These are phyloP conservation scores for Endomychus coccineus DNA, from an alignment of 2,888 invertebrate genomes.

Conservation along the genomic window DNA sequence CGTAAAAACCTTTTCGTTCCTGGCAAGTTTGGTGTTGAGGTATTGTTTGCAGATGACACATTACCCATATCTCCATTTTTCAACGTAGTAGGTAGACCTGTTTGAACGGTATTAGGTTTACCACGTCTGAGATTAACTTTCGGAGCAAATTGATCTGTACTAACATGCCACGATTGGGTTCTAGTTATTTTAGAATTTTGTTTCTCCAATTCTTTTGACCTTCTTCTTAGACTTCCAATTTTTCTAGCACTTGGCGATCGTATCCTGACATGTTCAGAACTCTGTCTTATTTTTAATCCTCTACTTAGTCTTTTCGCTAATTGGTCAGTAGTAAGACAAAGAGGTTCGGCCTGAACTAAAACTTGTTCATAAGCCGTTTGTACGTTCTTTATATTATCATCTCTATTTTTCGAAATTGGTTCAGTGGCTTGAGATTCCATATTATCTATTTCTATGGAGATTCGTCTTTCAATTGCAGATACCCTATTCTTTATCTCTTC, in stretches of 20 bases:
- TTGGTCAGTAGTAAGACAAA: constrained; percentile 60
- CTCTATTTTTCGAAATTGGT: constrained; percentile 20
- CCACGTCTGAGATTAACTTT: constrained; percentile 47
- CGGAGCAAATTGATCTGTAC: constrained; percentile 30
- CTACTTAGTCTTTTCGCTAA: constrained; percentile 63
- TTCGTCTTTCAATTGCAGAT: constrained; percentile 61
- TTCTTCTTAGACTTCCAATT: constrained; percentile 65
- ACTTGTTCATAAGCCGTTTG: constrained; percentile 69
- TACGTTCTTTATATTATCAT: constrained; percentile 54
- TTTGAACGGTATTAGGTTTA: constrained; percentile 42
- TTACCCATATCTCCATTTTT: too few species aligned
- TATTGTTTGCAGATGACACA: background rate
- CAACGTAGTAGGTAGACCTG: background rate
- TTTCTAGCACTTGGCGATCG: constrained; percentile 75
- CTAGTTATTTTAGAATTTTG: constrained; percentile 47
- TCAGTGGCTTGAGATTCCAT: constrained; percentile 21
- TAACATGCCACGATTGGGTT: constrained; percentile 59
- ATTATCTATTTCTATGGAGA: constrained; percentile 59
- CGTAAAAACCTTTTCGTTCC: constrained; percentile 9
- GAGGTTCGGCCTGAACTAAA: constrained; percentile 58
- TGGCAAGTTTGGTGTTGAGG: constrained; percentile 9
- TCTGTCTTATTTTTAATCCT: constrained; percentile 66
- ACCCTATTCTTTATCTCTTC: constrained; percentile 71
- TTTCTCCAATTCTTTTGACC: constrained; percentile 55
- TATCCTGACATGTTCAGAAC: constrained; percentile 61